A percentile compares a stretch with the other conserved stretches of the same genome.
Evolutionary conservation across 2,888 invertebrate genomes (phyloP).

Genomic region (Apomyelois bistriatella): DNA sequence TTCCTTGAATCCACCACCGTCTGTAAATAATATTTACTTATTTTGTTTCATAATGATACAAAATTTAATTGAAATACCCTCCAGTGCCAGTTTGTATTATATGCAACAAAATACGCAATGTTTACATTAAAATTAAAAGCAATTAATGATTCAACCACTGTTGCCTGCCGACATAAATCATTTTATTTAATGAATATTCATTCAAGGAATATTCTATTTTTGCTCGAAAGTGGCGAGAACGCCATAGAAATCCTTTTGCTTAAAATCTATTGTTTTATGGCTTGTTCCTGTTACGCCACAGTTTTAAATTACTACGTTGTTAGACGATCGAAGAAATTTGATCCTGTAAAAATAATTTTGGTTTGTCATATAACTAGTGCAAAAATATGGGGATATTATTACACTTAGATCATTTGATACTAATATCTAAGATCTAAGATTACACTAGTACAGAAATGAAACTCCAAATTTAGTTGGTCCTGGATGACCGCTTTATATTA

Average conservation of each 20-base stretch:
- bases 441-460: no score
- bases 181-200: constrained; percentile 50
- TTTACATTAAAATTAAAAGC: constrained; percentile 22
- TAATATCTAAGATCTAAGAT: no score
- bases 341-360: no score
- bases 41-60: not conserved
- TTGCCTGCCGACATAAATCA: constrained; percentile 34
- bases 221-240: constrained; percentile 27
- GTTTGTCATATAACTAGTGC: no score
- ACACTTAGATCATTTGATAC: no score
- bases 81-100: not conserved
- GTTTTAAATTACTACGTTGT: not conserved
- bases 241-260: not conserved
- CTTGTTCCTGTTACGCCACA: not conserved
- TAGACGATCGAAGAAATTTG: no score
- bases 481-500: no score
- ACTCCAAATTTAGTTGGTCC: no score
- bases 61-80: not conserved
- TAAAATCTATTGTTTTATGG: not conserved
- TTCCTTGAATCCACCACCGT: no score
- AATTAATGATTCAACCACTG: constrained; percentile 21
- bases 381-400: no score
- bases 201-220: constrained; percentile 31
- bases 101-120: constrained; percentile 8
- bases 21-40: no score